A percentile compares a stretch with the other conserved stretches of the same genome.
phyloP scores from a whole-genome alignment of 1,140 invertebrate species.

The Drosophila parvula region DNA sequence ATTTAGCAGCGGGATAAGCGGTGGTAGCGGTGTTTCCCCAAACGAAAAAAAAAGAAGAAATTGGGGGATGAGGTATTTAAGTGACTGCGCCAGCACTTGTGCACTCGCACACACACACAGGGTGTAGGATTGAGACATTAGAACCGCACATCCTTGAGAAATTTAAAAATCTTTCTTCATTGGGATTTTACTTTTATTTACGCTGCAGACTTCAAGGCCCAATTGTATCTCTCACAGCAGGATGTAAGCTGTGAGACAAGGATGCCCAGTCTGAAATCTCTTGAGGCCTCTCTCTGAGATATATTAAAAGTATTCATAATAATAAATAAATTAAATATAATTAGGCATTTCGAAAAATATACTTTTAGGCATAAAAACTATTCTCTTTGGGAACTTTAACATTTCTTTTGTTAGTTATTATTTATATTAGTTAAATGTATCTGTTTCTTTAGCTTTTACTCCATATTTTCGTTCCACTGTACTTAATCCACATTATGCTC shows the following conservation, averaged over 20 bases:
- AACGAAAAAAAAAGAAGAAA: conserved; percentile 2
- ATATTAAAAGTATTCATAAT: neutral
- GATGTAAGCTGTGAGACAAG: neutral
- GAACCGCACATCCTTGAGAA: conserved; percentile 56
- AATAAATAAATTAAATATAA: neutral
- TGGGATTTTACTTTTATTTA: conserved; percentile 30
- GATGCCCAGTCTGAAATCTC: neutral
- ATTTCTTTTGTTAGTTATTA: neutral
- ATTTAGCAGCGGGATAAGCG: conserved; percentile 63
- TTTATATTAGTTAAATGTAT: neutral
- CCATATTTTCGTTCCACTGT: conserved; percentile 44
- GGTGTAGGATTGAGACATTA: conserved; percentile 60
- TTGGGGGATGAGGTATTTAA: conserved; percentile 22
- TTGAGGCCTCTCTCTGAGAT: too few relatives aligned
- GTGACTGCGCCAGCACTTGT: conserved; percentile 7
- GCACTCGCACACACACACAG: conserved; percentile 19
- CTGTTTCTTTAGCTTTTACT: neutral
- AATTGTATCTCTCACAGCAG: neutral
- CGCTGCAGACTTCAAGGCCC: conserved; percentile 37
- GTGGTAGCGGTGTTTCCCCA: conserved; percentile 4
- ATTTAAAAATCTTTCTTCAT: conserved; percentile 61
- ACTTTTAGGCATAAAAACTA: neutral
- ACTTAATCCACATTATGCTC: conserved; percentile 21
- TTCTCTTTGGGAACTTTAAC: neutral
- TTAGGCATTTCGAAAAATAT: neutral